Base-by-base conservation (phyloP, 2,113 vertebrate genomes). In the Albula goreensis region DNA sequence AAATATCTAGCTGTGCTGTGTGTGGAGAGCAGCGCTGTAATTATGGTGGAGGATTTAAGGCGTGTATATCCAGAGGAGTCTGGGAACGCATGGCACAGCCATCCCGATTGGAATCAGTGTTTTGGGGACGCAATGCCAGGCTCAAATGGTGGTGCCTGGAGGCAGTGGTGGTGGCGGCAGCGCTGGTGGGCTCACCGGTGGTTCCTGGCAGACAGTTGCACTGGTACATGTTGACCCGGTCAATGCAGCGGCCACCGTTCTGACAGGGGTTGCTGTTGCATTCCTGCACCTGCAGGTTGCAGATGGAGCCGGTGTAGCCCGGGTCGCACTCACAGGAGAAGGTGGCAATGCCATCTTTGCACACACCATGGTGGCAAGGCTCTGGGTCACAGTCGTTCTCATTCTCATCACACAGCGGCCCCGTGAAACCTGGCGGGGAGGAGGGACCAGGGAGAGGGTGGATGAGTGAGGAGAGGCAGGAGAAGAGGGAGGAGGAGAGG, bases 231-330 rank as follows among this genome's bases (percentile, higher is more conserved):
- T 98, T 97, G 80, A 99, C 98, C 78, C 96, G 93, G 91, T 99
- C 97, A 0, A 98, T 92, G 91, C 98, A 99, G 90, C 96, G 97
- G 5, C 96, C 98, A 25, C 96, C 94, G 9, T 98, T 97, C 88
- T 97, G 94, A 91, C 98, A 99, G 0, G 98, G 98, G 88, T 95
- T 95, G 93, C 98, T 99, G 89, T 95, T 93, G 87, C 98, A 99
- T 86, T 99, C 98, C 0, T 97, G 93, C 5, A 98, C 95, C 93
- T 98, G 98, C 92, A 96, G 95, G 0, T 95, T 97, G 91, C 98
- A 99, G 88, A 99, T 99, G 90, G 94, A 94, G 1, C 98, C 97
- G 82, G 96, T 97, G 93, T 97, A 99, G 11, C 98, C 98, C 0
- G 96, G 94, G 0, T 89, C 78, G 90, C 98, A 99, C 50, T 97